phyloP scores from a whole-genome alignment of 2,888 invertebrate species.

The Alcis repandata region DNA sequence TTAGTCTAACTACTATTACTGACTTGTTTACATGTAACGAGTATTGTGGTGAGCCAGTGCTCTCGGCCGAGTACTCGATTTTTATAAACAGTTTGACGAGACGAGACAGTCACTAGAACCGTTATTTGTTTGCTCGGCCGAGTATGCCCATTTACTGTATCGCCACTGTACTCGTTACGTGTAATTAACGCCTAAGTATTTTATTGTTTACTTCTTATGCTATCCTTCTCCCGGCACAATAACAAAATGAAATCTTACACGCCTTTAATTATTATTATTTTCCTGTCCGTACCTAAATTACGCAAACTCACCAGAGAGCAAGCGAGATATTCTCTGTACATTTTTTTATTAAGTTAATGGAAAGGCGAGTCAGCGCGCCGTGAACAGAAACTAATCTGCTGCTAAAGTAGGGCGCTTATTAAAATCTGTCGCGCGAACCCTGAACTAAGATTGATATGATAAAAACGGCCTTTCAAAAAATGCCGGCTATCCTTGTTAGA shows the following conservation, averaged over 20 bases:
- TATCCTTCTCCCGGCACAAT: background rate
- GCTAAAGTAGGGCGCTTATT: conserved; percentile 57
- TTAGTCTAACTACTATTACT: too few species aligned
- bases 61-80: too few species aligned
- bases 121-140: too few species aligned
- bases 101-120: too few species aligned
- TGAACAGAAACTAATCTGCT: conserved; percentile 57
- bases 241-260: background rate
- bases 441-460: conserved; percentile 48
- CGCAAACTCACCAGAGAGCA: conserved; percentile 30
- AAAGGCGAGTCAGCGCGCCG: conserved; percentile 40
- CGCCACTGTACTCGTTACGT: too few species aligned
- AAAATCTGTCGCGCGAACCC: conserved; percentile 52
- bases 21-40: too few species aligned
- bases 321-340: conserved; percentile 28
- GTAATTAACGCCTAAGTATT: too few species aligned
- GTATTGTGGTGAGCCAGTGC: too few species aligned
- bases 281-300: conserved; percentile 14
- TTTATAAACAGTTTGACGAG: too few species aligned
- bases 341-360: conserved; percentile 44
- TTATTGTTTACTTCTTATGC: too few species aligned
- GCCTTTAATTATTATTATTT: background rate
- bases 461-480: conserved; percentile 33
- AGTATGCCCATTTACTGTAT: too few species aligned
- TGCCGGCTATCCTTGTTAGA: conserved; percentile 21